phyloP scores from a whole-genome alignment of 2,113 vertebrate species.

The Bagarius yarrelli region DNA sequence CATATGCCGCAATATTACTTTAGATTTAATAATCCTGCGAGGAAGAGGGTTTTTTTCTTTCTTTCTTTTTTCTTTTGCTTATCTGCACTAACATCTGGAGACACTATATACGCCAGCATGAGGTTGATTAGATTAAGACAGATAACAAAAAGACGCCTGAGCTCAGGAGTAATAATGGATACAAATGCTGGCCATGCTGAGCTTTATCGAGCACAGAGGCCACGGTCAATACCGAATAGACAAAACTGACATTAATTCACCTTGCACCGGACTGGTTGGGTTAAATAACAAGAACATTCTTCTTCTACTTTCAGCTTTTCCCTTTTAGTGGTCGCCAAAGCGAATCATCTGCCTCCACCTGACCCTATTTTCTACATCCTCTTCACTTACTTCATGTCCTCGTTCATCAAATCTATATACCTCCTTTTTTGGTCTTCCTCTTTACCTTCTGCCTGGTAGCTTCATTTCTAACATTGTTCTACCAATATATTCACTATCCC shows the following conservation, averaged over 20 bases:
- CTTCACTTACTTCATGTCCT: no score
- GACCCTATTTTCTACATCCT: no score
- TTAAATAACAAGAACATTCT: conserved; percentile 10
- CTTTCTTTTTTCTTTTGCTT: background rate
- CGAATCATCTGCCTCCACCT: no score
- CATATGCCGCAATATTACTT: background rate
- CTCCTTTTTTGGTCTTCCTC: no score
- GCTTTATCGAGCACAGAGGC: conserved; percentile 20
- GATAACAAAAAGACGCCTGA: conserved; percentile 39
- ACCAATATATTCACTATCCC: no score
- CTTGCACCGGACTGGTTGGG: conserved; percentile 7
- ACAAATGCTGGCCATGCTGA: conserved; percentile 35
- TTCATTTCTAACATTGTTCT: no score
- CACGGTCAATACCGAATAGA: background rate
- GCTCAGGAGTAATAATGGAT: conserved; percentile 39
- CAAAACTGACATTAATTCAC: conserved; percentile 40
- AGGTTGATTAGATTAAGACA: conserved; percentile 50
- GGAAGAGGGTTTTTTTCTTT: background rate
- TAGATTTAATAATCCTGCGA: background rate
- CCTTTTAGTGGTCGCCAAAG: no score
- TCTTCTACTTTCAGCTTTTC: no score
- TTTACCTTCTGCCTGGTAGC: no score
- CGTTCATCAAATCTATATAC: no score
- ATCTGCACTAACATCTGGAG: conserved; percentile 40
- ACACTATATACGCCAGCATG: conserved; percentile 26